Percentiles rank a stretch among this genome's conserved stretches.
Evolutionary conservation across 2,113 vertebrate species (phyloP).

Genomic region (Alligator sinensis): DNA sequence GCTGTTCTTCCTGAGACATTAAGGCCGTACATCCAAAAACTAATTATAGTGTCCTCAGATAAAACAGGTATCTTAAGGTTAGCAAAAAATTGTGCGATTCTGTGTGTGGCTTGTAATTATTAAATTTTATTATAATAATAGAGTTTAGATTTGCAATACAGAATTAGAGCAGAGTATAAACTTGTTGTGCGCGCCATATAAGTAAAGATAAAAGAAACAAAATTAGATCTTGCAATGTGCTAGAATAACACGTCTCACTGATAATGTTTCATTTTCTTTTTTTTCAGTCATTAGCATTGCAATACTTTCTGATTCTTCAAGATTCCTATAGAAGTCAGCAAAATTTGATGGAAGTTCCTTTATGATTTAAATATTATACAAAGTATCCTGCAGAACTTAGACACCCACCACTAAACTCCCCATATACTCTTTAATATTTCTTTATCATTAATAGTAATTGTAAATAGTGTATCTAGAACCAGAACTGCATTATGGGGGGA

Average conservation of each 20-base stretch:
- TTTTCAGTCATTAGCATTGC: neutral
- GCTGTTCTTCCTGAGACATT: neutral
- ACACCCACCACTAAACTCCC: neutral
- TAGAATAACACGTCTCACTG: neutral
- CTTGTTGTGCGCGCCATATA: fast-evolving
- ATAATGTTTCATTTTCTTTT: neutral
- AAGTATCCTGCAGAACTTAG: neutral
- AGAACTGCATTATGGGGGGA: no score
- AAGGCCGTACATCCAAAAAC: neutral
- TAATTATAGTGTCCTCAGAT: neutral
- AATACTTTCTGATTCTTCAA: neutral
- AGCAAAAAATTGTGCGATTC: neutral
- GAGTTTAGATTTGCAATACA: neutral
- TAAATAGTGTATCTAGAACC: neutral
- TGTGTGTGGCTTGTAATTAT: neutral
- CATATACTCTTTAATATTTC: neutral
- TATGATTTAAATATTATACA: neutral
- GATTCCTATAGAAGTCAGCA: neutral
- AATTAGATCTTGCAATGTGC: neutral
- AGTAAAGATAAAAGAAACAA: neutral
- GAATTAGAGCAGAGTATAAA: neutral
- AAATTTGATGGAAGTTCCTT: neutral
- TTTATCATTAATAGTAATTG: neutral
- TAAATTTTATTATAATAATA: neutral
- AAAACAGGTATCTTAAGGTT: neutral